Evolutionary conservation across 2,797 vertebrate genomes (phyloP).

Genomic region (Phoxinus dragarum): DNA sequence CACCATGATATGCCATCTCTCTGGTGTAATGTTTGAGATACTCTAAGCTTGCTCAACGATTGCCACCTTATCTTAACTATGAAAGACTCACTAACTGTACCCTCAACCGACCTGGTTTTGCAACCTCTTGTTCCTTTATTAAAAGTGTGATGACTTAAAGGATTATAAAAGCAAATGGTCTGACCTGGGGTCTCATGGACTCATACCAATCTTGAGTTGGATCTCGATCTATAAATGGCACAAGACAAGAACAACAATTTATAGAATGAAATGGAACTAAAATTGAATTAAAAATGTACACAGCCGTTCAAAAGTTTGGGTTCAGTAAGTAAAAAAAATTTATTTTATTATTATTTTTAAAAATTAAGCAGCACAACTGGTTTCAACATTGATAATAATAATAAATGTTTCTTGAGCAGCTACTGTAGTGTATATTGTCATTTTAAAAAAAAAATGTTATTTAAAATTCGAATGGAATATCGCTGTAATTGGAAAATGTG

Average conservation of each 20-base stretch:
- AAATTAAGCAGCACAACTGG: neutral
- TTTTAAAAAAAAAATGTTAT: neutral
- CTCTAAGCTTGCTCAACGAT: neutral
- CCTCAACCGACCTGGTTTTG: neutral
- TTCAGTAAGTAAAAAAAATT: neutral
- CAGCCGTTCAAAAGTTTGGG: neutral
- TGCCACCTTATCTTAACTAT: slow-evolving; percentile 15
- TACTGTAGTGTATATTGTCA: neutral
- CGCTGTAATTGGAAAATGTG: neutral
- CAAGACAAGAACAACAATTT: neutral
- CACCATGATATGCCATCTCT: slow-evolving; percentile 7
- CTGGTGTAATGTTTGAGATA: neutral
- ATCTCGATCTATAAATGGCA: neutral
- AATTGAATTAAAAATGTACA: no score
- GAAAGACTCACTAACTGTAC: neutral
- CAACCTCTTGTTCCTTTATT: neutral
- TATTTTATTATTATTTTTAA: neutral
- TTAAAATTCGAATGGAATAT: neutral
- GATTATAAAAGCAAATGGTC: neutral
- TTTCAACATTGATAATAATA: neutral
- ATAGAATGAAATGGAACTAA: neutral
- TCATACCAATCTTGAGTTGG: neutral
- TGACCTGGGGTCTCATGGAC: neutral
- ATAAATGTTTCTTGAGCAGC: neutral
- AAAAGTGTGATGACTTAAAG: neutral